A percentile compares a stretch with the other conserved stretches of the same genome.
Evolutionary conservation across 2,888 invertebrate genomes (phyloP).

Genomic region (Panzeria rudis): DNA sequence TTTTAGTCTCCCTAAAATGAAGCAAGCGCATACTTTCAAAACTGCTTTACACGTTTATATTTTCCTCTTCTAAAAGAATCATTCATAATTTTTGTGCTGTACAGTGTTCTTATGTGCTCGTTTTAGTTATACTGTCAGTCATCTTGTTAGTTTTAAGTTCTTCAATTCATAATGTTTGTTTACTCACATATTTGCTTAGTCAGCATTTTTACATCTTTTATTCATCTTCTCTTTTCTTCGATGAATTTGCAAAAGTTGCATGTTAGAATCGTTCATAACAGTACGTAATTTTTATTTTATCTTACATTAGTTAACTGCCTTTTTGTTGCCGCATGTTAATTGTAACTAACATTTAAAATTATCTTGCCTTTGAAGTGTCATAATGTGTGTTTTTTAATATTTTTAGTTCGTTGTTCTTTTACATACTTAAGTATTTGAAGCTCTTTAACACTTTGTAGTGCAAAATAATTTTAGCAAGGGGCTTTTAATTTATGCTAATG

Average conservation of each 20-base stretch:
- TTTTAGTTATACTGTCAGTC: slow-evolving; percentile 23
- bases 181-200: slow-evolving; percentile 21
- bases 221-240: neutral
- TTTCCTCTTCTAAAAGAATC: no score
- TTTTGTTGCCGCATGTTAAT: slow-evolving; percentile 11
- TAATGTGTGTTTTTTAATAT: neutral
- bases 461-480: slow-evolving; percentile 30
- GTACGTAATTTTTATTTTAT: no score
- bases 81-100: neutral
- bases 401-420: neutral
- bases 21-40: no score
- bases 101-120: no score
- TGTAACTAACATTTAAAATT: slow-evolving; percentile 29
- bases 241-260: slow-evolving; percentile 42
- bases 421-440: slow-evolving; percentile 6
- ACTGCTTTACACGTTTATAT: no score
- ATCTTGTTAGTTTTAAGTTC: slow-evolving; percentile 8
- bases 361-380: slow-evolving; percentile 28
- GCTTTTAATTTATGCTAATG: slow-evolving; percentile 60
- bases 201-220: slow-evolving; percentile 24
- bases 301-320: neutral
- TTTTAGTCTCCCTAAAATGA: no score
- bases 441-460: slow-evolving; percentile 52
- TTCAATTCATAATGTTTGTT: slow-evolving; percentile 14
- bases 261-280: no score